These are phyloP conservation scores for Accipiter cooperii DNA, from an alignment of 2,113 vertebrate genomes.

Conservation along the genomic window DNA sequence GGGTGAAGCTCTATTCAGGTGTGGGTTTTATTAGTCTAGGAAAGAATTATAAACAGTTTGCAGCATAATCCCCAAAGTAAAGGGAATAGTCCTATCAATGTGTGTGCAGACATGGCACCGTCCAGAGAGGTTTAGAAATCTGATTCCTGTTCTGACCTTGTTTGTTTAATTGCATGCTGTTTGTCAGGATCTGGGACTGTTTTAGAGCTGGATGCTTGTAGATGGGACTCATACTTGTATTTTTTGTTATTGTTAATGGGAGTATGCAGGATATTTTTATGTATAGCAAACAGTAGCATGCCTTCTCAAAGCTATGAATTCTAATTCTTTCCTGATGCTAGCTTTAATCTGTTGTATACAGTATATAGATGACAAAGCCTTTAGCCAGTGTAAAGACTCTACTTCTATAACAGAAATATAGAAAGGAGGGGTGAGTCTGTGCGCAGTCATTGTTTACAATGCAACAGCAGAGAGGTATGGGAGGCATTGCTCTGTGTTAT, in stretches of 20 bases:
- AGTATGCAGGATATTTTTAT: not conserved
- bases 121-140: not conserved
- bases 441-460: not conserved
- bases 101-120: not conserved
- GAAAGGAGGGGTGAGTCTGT: not conserved
- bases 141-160: not conserved
- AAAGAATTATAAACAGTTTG: not conserved
- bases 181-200: not conserved
- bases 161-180: not conserved
- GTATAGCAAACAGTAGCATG: not conserved
- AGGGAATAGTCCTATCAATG: not conserved
- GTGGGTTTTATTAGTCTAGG: not conserved
- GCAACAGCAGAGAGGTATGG: not conserved
- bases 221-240: not conserved
- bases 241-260: not conserved
- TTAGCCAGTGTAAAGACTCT: not conserved
- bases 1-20: not conserved
- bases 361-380: not conserved
- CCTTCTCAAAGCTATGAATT: not conserved
- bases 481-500: not conserved
- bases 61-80: not conserved
- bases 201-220: not conserved
- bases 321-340: not conserved
- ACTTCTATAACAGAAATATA: not conserved
- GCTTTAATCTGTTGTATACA: not conserved